phyloP scores from a whole-genome alignment of 2,113 vertebrate species.

The Lasiurus cinereus region DNA sequence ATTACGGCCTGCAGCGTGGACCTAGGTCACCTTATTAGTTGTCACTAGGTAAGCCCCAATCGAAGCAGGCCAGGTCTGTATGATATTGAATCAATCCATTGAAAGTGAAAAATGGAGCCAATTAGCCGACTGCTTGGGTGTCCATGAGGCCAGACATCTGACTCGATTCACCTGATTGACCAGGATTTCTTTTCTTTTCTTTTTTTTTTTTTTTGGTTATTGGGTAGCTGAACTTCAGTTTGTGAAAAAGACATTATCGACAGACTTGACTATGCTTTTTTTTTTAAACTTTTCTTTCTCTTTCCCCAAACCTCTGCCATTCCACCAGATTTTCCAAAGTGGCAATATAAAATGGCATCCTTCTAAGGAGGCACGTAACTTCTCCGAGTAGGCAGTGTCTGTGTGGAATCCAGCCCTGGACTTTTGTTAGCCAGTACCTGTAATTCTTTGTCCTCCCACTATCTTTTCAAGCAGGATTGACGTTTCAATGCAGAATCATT shows the following conservation, averaged over 20 bases:
- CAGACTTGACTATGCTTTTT: not conserved
- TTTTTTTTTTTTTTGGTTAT: not conserved
- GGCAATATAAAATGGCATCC: conserved; percentile 60
- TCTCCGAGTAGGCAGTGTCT: not conserved
- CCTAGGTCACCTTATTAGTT: conserved; percentile 61
- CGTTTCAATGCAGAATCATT: not conserved
- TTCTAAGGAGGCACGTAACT: not conserved
- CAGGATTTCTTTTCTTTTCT: not conserved
- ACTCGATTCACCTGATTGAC: not conserved
- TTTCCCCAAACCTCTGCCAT: fast-evolving
- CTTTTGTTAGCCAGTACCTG: not conserved
- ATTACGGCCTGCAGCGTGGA: not conserved
- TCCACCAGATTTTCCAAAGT: conserved; percentile 4
- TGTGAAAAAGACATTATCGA: not conserved
- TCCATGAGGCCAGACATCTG: conserved; percentile 38
- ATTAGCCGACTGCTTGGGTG: conserved; percentile 67
- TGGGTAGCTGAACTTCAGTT: not conserved
- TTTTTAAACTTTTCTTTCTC: not conserved
- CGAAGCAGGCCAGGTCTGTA: conserved; percentile 60
- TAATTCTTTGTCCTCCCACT: conserved; percentile 34
- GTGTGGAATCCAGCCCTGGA: not conserved
- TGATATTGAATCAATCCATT: conserved; percentile 61
- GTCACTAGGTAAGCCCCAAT: not conserved
- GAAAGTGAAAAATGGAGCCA: conserved; percentile 76
- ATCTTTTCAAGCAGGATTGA: conserved; percentile 51